Conservation (phyloP, 2,113 vertebrate species). For the Forbesichthys agassizii region DNA sequence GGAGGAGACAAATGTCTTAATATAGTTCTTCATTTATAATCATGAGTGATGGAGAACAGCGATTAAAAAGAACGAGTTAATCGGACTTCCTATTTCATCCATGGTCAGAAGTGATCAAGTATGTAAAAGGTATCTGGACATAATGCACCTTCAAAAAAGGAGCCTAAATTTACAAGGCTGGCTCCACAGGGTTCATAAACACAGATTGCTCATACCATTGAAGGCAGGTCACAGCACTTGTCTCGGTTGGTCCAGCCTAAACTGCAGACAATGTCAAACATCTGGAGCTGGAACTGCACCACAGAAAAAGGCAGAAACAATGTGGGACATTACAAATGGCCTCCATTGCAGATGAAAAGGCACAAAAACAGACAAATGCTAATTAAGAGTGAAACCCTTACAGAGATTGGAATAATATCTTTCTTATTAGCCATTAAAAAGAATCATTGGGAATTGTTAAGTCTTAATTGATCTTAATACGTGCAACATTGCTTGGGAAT, state of each 20-base stretch:
- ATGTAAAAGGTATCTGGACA: not conserved
- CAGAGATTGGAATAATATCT: slow-evolving; percentile 12
- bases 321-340: slow-evolving; percentile 63
- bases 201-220: slow-evolving; percentile 82
- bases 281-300: slow-evolving; percentile 97
- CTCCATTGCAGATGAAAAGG: slow-evolving; percentile 50
- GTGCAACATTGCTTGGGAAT: slow-evolving; percentile 27
- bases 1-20: not conserved
- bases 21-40: not conserved
- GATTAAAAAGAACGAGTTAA: not conserved
- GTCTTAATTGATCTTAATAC: slow-evolving; percentile 29
- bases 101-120: not conserved
- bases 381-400: slow-evolving; percentile 26
- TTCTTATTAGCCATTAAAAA: slow-evolving; percentile 15
- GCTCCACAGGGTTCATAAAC: not conserved
- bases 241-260: slow-evolving; percentile 96
- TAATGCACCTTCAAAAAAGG: not conserved
- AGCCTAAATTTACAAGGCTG: not conserved
- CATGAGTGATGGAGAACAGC: not conserved
- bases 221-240: slow-evolving; percentile 96
- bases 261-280: slow-evolving; percentile 98
- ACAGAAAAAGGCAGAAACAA: slow-evolving; percentile 54
- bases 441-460: slow-evolving; percentile 26
- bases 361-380: slow-evolving; percentile 36
- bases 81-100: not conserved